A percentile compares a stretch with the other conserved stretches of the same genome.
Evolutionary conservation across 2,113 vertebrate genomes (phyloP).

Genomic region (Apteryx mantelli): DNA sequence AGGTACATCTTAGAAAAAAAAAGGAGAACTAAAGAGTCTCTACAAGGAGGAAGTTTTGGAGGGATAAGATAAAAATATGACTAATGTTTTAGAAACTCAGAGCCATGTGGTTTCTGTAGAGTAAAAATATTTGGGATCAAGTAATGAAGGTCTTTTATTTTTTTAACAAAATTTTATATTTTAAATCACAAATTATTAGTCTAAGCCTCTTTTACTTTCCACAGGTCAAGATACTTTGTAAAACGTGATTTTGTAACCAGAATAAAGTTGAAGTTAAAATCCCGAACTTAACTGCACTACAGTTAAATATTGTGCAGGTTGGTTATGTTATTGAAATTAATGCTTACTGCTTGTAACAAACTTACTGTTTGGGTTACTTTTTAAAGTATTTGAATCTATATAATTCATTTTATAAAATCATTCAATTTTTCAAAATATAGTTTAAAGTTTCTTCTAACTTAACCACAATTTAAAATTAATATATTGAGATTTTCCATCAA

Average conservation of each 20-base stretch:
- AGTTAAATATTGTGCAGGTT: not conserved
- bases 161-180: conserved; percentile 6
- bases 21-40: not conserved
- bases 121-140: conserved; percentile 11
- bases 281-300: not conserved
- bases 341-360: not conserved
- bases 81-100: conserved; percentile 47
- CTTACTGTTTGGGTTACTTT: not conserved
- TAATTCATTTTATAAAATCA: not conserved
- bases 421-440: not conserved
- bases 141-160: not conserved
- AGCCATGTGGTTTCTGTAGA: conserved; percentile 35
- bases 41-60: not conserved
- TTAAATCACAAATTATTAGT: conserved; percentile 24
- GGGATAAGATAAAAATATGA: not conserved
- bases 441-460: not conserved
- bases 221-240: conserved; percentile 8
- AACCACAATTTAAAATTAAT: not conserved
- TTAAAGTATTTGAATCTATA: conserved; percentile 8
- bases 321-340: not conserved
- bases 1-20: not conserved
- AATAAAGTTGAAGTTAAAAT: conserved; percentile 12
- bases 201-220: not conserved
- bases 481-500: not conserved
- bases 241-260: not conserved